Base-by-base conservation (phyloP, 2,113 vertebrate species). In the Cyprichromis sp. region DNA sequence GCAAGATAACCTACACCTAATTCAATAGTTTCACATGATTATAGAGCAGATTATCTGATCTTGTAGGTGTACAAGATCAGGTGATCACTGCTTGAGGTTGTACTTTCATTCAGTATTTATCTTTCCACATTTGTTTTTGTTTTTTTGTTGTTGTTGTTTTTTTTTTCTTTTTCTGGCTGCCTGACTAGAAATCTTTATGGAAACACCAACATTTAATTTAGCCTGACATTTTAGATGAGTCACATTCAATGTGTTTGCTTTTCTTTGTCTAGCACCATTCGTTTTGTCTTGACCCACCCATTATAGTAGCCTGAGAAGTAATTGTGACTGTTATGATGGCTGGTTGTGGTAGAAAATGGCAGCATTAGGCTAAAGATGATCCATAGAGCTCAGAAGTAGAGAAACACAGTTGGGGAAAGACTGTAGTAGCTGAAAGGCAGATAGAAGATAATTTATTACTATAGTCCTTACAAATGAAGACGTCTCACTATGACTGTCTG, bases 381-480 rank as follows among this genome's bases (percentile, higher is more conserved):
- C 24, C 34, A 81, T 52, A 31, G 76, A 89, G 52, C 86, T 80
- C 45, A 55, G 50, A 66, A 50, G 78, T 40, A 73, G 47, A 73
- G 52, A 63, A 40, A 63, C 24, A 50, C 13, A n/a, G 59, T 83
- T 82, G 78, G 68, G 42, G 71, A 80, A 5, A 38, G 29, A 73
- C 34, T 53, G 5, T 29, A 57, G 86, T 14, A 86, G 85, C 57
- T 50, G 55, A 76, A 66, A 86, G 80, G 61, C 24, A 7, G 52
- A 83, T 76, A 66, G 81, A 52, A 61, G 47, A 66, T 66, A n/a
- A 66, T 66, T 36, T 66, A 66, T 66, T 66, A 66, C 17, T 66
- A 38, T 66, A 66, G 61, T 6, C 31, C 19, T 66, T 36, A 38
- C 10, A 66, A 38, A 92, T 93, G 89, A 88, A 84, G 83, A 91